Conservation (phyloP, 2,113 vertebrate species). For the Phaetusa simplex region DNA sequence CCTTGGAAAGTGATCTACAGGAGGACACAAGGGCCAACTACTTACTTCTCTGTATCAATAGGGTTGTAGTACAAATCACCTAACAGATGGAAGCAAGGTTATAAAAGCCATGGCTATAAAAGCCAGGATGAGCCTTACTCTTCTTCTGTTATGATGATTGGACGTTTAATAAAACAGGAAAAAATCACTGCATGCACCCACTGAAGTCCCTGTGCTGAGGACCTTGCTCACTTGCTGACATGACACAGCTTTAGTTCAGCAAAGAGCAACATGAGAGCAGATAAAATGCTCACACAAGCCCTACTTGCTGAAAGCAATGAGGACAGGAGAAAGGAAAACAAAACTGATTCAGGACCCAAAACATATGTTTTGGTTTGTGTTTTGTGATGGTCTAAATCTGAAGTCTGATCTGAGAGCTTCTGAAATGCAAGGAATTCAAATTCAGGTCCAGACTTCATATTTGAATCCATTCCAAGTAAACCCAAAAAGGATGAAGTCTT, state of each 20-base stretch:
- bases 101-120: background rate
- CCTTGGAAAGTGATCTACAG: background rate
- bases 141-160: background rate
- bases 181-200: background rate
- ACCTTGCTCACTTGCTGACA: background rate
- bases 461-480: background rate
- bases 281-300: background rate
- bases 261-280: background rate
- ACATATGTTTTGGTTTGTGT: background rate
- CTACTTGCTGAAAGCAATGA: background rate
- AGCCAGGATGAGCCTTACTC: background rate
- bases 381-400: background rate
- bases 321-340: background rate
- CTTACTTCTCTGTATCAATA: background rate
- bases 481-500: background rate
- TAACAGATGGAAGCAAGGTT: background rate
- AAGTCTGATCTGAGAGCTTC: background rate
- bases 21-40: background rate
- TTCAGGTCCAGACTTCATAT: background rate
- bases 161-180: background rate
- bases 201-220: background rate
- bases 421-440: background rate
- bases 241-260: background rate
- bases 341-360: background rate
- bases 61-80: background rate